Conservation (phyloP, 2,797 vertebrate genomes). For the Lepidocolaptes lacrymiger region DNA sequence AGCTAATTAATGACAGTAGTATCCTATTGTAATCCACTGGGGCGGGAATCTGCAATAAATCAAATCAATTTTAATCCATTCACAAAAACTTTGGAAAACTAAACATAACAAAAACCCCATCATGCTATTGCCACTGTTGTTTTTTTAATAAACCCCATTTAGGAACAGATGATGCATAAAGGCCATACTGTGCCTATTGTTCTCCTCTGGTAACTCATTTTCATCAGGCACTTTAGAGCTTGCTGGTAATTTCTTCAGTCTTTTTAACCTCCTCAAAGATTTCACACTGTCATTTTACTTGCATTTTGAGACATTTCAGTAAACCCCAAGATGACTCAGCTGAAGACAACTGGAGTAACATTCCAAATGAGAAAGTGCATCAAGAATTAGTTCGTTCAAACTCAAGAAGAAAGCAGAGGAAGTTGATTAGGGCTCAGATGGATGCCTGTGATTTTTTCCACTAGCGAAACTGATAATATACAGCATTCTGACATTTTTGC, state of each 20-base stretch:
- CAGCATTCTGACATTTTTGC: not conserved
- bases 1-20: not conserved
- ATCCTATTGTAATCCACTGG: not conserved
- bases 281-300: not conserved
- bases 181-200: not conserved
- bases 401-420: not conserved
- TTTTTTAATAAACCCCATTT: not conserved
- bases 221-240: not conserved
- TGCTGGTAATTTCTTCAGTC: not conserved
- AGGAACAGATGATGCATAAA: slow-evolving; percentile 33
- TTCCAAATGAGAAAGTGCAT: not conserved
- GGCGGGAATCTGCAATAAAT: not conserved
- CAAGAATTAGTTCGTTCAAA: not conserved
- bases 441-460: not conserved
- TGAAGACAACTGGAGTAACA: not conserved
- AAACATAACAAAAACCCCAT: not conserved
- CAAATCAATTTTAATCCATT: not conserved
- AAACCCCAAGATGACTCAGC: slow-evolving; percentile 20
- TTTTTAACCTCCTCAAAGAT: not conserved
- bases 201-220: not conserved
- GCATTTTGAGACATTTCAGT: not conserved
- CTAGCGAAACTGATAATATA: not conserved
- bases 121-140: not conserved
- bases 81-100: not conserved
- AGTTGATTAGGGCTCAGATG: not conserved